Conservation (phyloP, 2,797 vertebrate genomes). For the Peromyscus attwateri region DNA sequence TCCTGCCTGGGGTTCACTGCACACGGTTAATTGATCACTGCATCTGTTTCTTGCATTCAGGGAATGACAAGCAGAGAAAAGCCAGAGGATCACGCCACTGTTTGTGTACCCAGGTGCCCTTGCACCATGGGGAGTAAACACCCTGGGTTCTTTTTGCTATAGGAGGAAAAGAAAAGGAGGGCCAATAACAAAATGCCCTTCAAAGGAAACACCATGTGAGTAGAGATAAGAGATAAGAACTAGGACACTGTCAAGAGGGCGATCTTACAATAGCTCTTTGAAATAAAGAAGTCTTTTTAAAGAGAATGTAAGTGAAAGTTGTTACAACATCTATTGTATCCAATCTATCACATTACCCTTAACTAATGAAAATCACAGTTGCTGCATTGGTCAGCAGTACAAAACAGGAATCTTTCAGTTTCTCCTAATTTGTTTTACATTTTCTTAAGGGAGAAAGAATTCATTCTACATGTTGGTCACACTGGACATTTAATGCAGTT, state of each 20-base stretch:
- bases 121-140: conserved; percentile 55
- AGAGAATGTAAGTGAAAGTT: conserved; percentile 28
- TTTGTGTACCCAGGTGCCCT: conserved; percentile 28
- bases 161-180: conserved; percentile 38
- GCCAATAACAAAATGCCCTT: conserved; percentile 67
- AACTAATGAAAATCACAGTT: conserved; percentile 40
- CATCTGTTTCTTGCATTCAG: conserved; percentile 58
- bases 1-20: conserved; percentile 50
- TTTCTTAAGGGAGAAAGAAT: conserved; percentile 51
- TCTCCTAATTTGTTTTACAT: conserved; percentile 55
- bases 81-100: neutral
- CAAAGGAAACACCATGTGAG: conserved; percentile 54
- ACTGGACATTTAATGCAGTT: conserved; percentile 35
- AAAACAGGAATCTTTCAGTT: conserved; percentile 52
- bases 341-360: conserved; percentile 32
- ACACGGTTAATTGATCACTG: neutral
- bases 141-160: conserved; percentile 47
- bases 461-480: neutral
- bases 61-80: conserved; percentile 61
- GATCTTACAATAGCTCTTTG: conserved; percentile 57
- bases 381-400: neutral
- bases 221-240: conserved; percentile 79
- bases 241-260: conserved; percentile 62
- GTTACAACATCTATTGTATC: conserved; percentile 9
- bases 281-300: conserved; percentile 11